Evolutionary conservation across 2,888 invertebrate species (phyloP), one percentile per base, ranked within the genome.

Genomic region (Smittia sp.): DNA sequence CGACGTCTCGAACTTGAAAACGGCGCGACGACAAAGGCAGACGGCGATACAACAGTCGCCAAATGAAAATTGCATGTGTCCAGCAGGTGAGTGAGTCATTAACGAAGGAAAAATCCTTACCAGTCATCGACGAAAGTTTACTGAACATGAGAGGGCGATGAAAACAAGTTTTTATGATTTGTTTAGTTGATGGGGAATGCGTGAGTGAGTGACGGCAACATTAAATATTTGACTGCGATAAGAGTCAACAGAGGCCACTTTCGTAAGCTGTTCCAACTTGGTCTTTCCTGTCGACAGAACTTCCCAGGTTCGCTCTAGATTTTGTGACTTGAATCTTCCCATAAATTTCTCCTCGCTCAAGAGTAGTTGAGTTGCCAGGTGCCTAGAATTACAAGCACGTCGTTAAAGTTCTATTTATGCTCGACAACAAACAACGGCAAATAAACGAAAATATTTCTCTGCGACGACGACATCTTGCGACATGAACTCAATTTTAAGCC

Each of bases 401-500:
- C 25, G 25, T 54, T 54, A 4, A 52, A 39, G 24, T 62, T 58
- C 62, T 72, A 38, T 72, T 72, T 72, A 62, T 72, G 22, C 32
- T 13, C 32, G 62, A 72, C 72, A 72, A 72, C 15, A 22, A 63
- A n/a, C 58, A 62, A 25, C 38, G 32, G 24, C 58, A 39, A 58
- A 46, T 25, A 24, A 69, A 69, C 18, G 18, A 69, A 69, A 15
- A 65, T 32, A 32, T 32, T 32, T 32, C 32, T 25, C 24, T 11
- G 7, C 32, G 32, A 13, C 25, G 24, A 25, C 52, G 54, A 69
- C 72, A 72, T 72, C 72, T 72, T 72, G 72, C 27, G 72, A 72
- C 72, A 72, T 62, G 72, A 72, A 72, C 72, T 72, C 72, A 72
- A 72, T 72, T 72, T 72, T n/a, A 62, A n/a, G 25, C 15, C 32